Base-by-base conservation (phyloP, 2,888 invertebrate species). In the Cryptops parisi region DNA sequence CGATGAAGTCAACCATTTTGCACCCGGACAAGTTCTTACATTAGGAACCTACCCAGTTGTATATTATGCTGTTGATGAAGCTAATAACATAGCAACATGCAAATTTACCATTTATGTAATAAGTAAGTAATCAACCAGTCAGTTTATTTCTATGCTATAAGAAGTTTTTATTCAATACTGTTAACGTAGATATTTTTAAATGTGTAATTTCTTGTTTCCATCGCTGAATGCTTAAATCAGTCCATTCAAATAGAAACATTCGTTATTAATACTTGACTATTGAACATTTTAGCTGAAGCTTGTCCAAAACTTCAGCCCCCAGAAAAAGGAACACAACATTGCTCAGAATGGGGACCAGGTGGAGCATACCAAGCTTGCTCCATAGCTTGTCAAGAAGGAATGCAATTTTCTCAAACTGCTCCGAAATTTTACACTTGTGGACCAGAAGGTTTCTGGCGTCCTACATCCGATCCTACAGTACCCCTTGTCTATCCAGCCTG, bases 371-470 rank as follows among this genome's bases (percentile, higher is more conserved):
- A 91, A 72, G 86, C 93, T 1, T 96, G 94, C 68, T 89, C 90
- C 70, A 90, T 91, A 56, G 76, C 80, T 47, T 91, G 91, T 64
- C 71, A 79, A 54, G 58, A 60, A 23, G 87, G 88, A n/a, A 72
- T 89, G 4, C 76, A 84, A 60, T 97, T 97, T 74, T 90, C 93
- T 0, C 85, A 89, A 65, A 79, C 81, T 54, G 86, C 93, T n/a
- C 93, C 96, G 1, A 84, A 87, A 60, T 96, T 96, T 76, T 97
- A 93, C 68, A 90, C 90, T 1, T 97, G 97, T 66, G 94, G 93
- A n/a, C 87, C 86, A 52, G 94, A 96, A 78, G 97, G 96, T 40
- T 87, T 90, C 71, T 97, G 96, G 97, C 76, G 91, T 61, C 94
- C 94, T 49, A 88, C 87, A 1, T 74, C 72, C 38, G 81, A 87